phyloP scores from a whole-genome alignment of 2,797 vertebrate species.

The Microchirus variegatus region DNA sequence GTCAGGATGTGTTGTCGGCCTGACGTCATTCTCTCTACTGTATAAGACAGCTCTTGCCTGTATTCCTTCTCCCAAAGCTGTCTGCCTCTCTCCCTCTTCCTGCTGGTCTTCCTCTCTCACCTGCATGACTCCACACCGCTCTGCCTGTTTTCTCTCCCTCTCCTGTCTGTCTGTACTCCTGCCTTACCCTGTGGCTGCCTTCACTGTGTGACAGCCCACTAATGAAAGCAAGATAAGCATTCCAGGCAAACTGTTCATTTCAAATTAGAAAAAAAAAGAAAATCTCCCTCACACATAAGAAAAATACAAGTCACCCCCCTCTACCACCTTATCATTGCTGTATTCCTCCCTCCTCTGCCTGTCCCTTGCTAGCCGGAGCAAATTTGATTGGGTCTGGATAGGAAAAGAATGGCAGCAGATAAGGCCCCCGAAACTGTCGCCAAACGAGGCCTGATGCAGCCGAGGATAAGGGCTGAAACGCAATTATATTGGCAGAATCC shows the following conservation, averaged over 20 bases:
- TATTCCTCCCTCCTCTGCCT: slow-evolving; percentile 67
- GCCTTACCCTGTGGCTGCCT: slow-evolving; percentile 59
- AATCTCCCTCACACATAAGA: slow-evolving; percentile 55
- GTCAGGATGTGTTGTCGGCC: slow-evolving; percentile 8
- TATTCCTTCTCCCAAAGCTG: slow-evolving; percentile 4
- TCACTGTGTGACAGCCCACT: slow-evolving; percentile 69
- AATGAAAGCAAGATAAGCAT: slow-evolving; percentile 82
- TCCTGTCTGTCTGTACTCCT: slow-evolving; percentile 49
- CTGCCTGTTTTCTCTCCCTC: slow-evolving; percentile 44
- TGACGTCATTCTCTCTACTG: slow-evolving; percentile 15
- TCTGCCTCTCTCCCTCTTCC: slow-evolving; percentile 26
- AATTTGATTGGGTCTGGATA: slow-evolving; percentile 84
- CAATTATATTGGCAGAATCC: slow-evolving; percentile 80
- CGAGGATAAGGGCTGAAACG: slow-evolving; percentile 78
- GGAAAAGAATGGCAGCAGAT: slow-evolving; percentile 81
- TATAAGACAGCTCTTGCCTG: slow-evolving; percentile 6
- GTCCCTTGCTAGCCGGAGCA: slow-evolving; percentile 74
- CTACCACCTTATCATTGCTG: slow-evolving; percentile 65
- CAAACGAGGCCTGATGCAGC: slow-evolving; percentile 80
- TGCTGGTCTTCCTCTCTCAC: slow-evolving; percentile 44
- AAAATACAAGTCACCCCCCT: slow-evolving; percentile 53
- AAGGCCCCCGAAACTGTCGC: slow-evolving; percentile 79
- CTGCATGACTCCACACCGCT: slow-evolving; percentile 51
- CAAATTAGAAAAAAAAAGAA: slow-evolving; percentile 71
- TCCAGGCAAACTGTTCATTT: slow-evolving; percentile 76